Evolutionary conservation across 2,797 vertebrate genomes (phyloP).

Genomic region (Polyboroides typus): DNA sequence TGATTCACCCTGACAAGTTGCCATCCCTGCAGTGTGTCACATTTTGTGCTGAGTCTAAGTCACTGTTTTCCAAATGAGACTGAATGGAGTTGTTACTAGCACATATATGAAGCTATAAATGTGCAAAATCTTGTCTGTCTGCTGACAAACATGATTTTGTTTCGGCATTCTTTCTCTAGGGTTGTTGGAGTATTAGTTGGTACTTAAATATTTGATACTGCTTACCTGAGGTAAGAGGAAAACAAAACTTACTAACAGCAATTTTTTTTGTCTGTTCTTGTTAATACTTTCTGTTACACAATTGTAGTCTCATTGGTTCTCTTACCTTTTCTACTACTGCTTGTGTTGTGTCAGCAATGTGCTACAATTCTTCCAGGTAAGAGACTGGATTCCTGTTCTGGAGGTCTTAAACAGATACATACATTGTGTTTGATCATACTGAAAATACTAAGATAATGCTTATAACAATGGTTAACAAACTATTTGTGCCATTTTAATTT

Average conservation of each 20-base stretch:
- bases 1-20: neutral
- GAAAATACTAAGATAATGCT: neutral
- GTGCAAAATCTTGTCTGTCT: neutral
- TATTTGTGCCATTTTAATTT: neutral
- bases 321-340: neutral
- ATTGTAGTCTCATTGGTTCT: neutral
- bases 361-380: neutral
- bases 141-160: neutral
- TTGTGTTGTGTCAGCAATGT: neutral
- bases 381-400: neutral
- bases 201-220: neutral
- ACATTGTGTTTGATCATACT: neutral
- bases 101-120: fast-evolving
- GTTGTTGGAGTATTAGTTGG: neutral
- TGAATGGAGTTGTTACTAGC: neutral
- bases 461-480: neutral
- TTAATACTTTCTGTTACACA: neutral
- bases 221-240: neutral
- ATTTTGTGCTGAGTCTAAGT: neutral
- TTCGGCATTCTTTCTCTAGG: neutral
- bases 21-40: neutral
- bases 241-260: neutral
- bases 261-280: neutral
- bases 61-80: neutral
- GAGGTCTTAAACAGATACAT: neutral